Percentiles rank a stretch among this genome's conserved stretches.
Evolutionary conservation across 2,113 vertebrate genomes (phyloP).

Genomic region (Sturnira hondurensis): DNA sequence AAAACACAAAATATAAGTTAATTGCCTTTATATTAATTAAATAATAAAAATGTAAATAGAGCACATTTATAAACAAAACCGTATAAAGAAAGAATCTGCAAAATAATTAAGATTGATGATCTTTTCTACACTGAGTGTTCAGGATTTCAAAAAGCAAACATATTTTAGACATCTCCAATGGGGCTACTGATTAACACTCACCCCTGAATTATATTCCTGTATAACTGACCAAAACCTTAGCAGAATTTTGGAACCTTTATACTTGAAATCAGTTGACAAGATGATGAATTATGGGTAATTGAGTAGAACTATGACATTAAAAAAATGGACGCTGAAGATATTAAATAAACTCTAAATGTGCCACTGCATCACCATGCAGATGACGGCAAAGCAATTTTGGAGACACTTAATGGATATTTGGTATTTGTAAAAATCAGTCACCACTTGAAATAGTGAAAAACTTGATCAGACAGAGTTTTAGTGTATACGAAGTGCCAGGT

Average conservation of each 20-base stretch:
- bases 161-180: neutral
- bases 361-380: neutral
- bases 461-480: constrained; percentile 4
- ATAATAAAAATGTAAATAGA: constrained; percentile 66
- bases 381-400: neutral
- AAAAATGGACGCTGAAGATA: neutral
- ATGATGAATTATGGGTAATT: neutral
- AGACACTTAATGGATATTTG: neutral
- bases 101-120: constrained; percentile 60
- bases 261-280: constrained; percentile 5
- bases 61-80: constrained; percentile 60
- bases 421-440: constrained; percentile 9
- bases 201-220: neutral
- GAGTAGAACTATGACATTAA: neutral
- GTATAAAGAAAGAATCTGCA: constrained; percentile 60
- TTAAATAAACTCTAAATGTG: neutral
- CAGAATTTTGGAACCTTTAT: neutral
- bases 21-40: constrained; percentile 76
- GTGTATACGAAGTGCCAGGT: neutral
- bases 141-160: constrained; percentile 45
- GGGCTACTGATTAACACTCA: constrained; percentile 7
- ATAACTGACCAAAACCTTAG: constrained; percentile 23
- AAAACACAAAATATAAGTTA: constrained; percentile 86
- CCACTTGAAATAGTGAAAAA: constrained; percentile 14
- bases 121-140: constrained; percentile 6